phyloP scores from a whole-genome alignment of 1,140 invertebrate genomes.

The Nephila pilipes region DNA sequence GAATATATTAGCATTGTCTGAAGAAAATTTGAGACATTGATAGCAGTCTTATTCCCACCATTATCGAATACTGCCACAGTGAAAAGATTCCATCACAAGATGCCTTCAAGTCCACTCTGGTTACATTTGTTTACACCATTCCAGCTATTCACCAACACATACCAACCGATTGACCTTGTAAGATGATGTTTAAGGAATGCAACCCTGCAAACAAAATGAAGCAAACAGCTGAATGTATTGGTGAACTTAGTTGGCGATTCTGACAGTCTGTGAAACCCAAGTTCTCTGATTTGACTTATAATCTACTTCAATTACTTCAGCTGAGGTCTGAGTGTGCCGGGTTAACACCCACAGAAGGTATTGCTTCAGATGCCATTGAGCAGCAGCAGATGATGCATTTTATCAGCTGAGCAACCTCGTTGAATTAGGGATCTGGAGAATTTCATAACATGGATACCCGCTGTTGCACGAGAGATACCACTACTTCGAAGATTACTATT shows the following conservation, averaged over 20 bases:
- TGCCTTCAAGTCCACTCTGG: conserved; percentile 53
- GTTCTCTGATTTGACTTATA: conserved; percentile 93
- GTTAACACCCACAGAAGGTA: conserved; percentile 91
- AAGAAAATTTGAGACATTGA: background rate
- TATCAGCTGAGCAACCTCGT: conserved; percentile 81
- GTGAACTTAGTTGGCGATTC: conserved; percentile 90
- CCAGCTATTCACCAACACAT: background rate
- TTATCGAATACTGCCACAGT: background rate
- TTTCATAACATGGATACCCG: conserved; percentile 85
- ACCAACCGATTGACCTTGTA: conserved; percentile 24
- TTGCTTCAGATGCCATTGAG: conserved; percentile 88
- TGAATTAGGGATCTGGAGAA: conserved; percentile 92
- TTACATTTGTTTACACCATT: conserved; percentile 48
- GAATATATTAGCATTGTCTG: background rate
- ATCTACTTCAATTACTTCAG: conserved; percentile 90
- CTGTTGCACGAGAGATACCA: conserved; percentile 86
- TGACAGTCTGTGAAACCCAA: conserved; percentile 91
- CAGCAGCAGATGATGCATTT: conserved; percentile 86
- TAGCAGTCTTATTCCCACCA: background rate
- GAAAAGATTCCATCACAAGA: conserved; percentile 30
- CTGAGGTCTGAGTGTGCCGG: conserved; percentile 90
- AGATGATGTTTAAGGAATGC: conserved; percentile 88
- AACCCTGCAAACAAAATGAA: conserved; percentile 95
- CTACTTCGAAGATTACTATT: conserved; percentile 89
- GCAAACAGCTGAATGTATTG: conserved; percentile 92